Conservation (phyloP, 1,140 invertebrate genomes). For the Sogatella furcifera region DNA sequence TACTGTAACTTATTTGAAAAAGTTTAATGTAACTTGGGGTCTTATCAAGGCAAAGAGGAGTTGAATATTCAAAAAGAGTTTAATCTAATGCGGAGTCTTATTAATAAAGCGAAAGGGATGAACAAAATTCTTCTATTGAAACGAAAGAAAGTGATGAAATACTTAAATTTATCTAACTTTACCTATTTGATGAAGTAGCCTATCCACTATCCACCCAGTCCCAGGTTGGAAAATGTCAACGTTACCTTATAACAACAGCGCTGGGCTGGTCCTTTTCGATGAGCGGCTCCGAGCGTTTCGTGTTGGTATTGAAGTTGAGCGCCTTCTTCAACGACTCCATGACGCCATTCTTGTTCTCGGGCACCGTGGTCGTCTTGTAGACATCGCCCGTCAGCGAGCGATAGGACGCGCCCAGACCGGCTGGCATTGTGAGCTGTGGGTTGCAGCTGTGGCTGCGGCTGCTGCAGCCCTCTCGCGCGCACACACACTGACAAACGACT, state of each 20-base stretch:
- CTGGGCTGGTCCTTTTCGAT: conserved; percentile 37
- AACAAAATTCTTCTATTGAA: no score
- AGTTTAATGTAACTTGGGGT: no score
- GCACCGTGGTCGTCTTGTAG: conserved; percentile 50
- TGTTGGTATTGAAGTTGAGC: conserved; percentile 42
- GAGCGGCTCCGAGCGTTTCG: conserved; percentile 40
- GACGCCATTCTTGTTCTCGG: conserved; percentile 41
- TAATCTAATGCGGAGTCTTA: no score
- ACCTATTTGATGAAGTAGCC: no score
- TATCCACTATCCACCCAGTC: no score
- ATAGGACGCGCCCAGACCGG: conserved; percentile 48
- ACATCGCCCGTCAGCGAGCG: conserved; percentile 48
- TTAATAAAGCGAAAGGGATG: no score
- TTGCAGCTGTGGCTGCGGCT: neutral
- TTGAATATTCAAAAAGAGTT: no score
- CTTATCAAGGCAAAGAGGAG: no score
- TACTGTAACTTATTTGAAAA: no score
- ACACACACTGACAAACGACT: neutral
- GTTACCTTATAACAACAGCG: conserved; percentile 43
- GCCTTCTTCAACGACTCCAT: conserved; percentile 50
- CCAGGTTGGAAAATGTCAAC: no score
- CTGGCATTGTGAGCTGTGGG: conserved; percentile 38
- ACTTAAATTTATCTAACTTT: no score
- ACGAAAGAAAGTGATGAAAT: no score
- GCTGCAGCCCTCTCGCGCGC: neutral